Percentiles rank a stretch among this genome's conserved stretches.
phyloP scores from a whole-genome alignment of 2,797 vertebrate genomes.

The Buphagus erythrorhynchus region DNA sequence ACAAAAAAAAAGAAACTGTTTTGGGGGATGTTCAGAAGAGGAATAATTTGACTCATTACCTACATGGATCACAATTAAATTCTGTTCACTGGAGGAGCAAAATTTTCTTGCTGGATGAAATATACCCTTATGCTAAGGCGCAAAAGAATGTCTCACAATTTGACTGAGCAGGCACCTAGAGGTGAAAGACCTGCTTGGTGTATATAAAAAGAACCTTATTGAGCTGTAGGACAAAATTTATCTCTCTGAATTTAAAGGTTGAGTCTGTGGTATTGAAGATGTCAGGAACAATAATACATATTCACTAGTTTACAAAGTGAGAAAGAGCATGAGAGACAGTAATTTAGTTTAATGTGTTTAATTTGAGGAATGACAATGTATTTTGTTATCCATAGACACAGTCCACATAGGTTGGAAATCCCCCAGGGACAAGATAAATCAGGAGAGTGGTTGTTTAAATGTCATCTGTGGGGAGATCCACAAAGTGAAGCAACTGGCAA shows the following conservation, averaged over 20 bases:
- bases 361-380: not conserved
- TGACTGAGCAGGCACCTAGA: not conserved
- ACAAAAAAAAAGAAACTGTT: not conserved
- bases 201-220: not conserved
- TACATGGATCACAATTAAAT: not conserved
- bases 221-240: not conserved
- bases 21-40: not conserved
- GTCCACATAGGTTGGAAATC: conserved; percentile 4
- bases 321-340: not conserved
- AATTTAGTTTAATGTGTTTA: conserved; percentile 20
- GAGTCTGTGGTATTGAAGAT: not conserved
- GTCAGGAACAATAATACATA: not conserved
- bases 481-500: not conserved
- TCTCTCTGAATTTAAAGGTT: not conserved
- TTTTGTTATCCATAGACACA: conserved; percentile 11
- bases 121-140: not conserved
- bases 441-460: conserved; percentile 2
- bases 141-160: not conserved
- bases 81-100: not conserved
- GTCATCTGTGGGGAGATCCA: not conserved
- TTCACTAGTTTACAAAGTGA: not conserved
- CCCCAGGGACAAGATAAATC: conserved; percentile 9
- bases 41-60: not conserved
- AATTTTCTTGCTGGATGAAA: not conserved
- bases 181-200: not conserved